A percentile compares a stretch with the other conserved stretches of the same genome.
These are phyloP conservation scores for Pristionchus arcanus DNA, from an alignment of 2,888 invertebrate genomes.

Conservation along the genomic window DNA sequence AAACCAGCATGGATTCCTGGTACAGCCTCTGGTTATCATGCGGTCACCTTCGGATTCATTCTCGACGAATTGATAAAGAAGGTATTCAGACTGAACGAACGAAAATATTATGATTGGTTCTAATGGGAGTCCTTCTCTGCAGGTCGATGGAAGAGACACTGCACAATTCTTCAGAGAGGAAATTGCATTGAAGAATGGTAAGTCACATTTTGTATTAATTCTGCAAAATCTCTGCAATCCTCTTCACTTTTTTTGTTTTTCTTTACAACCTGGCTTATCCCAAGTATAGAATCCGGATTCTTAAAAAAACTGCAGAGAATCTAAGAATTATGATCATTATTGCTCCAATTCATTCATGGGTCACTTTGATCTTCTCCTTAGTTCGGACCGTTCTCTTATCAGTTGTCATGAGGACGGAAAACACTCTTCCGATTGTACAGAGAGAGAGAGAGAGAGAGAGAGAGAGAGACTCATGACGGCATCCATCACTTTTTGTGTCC, in stretches of 20 bases:
- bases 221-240: neutral
- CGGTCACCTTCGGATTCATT: constrained; percentile 79
- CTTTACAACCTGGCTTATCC: neutral
- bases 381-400: constrained; percentile 32
- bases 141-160: constrained; percentile 67
- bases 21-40: constrained; percentile 79
- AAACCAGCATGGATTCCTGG: constrained; percentile 79
- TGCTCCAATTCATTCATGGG: neutral
- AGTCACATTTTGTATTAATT: neutral
- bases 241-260: neutral
- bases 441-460: too few species aligned
- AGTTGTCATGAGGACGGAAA: constrained; percentile 4
- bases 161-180: constrained; percentile 77
- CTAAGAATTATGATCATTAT: neutral
- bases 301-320: neutral
- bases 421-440: constrained; percentile 29
- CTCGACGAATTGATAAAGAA: constrained; percentile 66
- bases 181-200: constrained; percentile 69
- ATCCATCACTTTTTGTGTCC: constrained; percentile 27
- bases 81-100: neutral
- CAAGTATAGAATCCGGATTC: neutral
- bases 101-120: neutral
- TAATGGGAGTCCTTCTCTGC: neutral
- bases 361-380: neutral
- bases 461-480: constrained; percentile 7